These are phyloP conservation scores for Ommatoiulus sabulosus DNA, from an alignment of 2,888 invertebrate genomes.

Conservation along the genomic window DNA sequence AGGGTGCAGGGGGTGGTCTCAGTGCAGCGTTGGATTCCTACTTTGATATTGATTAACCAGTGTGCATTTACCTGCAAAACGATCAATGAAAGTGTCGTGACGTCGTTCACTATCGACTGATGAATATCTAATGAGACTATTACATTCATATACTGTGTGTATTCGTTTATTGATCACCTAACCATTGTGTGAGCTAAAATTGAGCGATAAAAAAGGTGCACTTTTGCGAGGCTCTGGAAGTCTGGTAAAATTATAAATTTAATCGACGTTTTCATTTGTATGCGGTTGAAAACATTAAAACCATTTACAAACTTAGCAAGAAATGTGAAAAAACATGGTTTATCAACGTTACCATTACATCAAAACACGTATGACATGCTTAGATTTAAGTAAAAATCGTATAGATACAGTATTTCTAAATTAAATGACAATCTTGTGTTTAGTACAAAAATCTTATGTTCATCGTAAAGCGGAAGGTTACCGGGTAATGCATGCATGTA, in stretches of 20 bases:
- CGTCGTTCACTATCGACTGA: constrained; percentile 53
- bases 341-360: no score
- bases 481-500: no score
- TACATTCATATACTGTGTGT: constrained; percentile 13
- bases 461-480: no score
- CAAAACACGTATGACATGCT: no score
- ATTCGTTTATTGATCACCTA: constrained; percentile 4
- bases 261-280: neutral
- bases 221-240: neutral
- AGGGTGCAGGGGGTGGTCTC: constrained; percentile 6
- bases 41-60: neutral
- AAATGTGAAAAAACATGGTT: no score
- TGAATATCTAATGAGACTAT: constrained; percentile 49
- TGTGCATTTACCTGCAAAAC: constrained; percentile 21
- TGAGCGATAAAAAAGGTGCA: neutral
- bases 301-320: no score
- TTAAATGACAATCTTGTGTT: no score
- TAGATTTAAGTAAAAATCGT: no score
- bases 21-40: neutral
- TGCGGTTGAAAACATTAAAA: no score
- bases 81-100: constrained; percentile 47
- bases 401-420: no score
- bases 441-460: no score
- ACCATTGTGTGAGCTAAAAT: constrained; percentile 4
- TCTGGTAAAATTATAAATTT: neutral